Conservation (phyloP, 1,140 invertebrate species). For the Caenorhabditis latens region DNA sequence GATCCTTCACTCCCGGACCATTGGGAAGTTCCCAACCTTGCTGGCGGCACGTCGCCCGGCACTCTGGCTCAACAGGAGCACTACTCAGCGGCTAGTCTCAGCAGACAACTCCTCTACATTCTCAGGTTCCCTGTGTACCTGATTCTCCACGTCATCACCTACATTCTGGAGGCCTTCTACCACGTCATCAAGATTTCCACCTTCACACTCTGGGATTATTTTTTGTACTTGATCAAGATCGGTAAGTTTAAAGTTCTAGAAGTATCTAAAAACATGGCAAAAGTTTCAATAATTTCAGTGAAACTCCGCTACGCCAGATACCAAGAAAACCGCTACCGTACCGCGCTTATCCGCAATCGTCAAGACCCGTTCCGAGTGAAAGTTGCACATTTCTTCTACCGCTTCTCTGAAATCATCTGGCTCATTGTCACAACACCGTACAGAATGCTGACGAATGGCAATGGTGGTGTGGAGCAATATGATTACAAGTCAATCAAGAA, state of each 20-base stretch:
- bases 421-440: not conserved
- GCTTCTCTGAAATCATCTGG: not conserved
- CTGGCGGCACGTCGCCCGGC: not conserved
- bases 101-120: conserved; percentile 10
- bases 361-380: conserved; percentile 3
- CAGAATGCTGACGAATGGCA: not conserved
- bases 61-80: conserved; percentile 19
- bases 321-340: conserved; percentile 7
- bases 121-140: not conserved
- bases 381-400: not conserved
- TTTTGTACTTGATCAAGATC: not conserved
- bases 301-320: not conserved
- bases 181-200: conserved; percentile 1
- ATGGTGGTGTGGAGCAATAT: not conserved
- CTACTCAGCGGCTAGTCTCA: conserved; percentile 20
- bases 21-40: conserved; percentile 56
- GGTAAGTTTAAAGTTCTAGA: too few species aligned
- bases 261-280: too few species aligned
- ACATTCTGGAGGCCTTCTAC: conserved; percentile 23
- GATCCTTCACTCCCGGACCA: conserved; percentile 26
- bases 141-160: conserved; percentile 35
- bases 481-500: conserved; percentile 20
- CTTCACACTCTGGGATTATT: conserved; percentile 1
- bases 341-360: conserved; percentile 15
- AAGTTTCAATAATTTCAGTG: not conserved